These are phyloP conservation scores for Xyliphius kryptos DNA, from an alignment of 2,113 vertebrate species.

Conservation along the genomic window DNA sequence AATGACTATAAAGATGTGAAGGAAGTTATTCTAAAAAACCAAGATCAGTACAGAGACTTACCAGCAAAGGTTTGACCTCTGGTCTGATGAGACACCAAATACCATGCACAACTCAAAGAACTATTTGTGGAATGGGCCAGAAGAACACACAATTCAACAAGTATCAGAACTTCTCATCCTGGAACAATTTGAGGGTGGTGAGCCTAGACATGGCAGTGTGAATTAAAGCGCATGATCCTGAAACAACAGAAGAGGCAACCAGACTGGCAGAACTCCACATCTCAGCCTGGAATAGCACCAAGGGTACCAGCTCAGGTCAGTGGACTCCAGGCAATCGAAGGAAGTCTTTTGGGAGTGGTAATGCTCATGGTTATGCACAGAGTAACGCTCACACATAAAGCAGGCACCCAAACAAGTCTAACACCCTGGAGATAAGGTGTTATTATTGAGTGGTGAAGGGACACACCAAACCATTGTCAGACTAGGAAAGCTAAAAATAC, in stretches of 20 bases:
- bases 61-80: too few relatives aligned
- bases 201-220: constrained; percentile 3
- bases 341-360: background rate
- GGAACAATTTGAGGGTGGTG: constrained; percentile 11
- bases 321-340: background rate
- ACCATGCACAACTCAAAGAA: background rate
- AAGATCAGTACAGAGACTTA: too few relatives aligned
- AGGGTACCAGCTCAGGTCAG: background rate
- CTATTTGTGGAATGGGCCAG: too few relatives aligned
- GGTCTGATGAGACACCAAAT: too few relatives aligned
- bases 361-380: background rate
- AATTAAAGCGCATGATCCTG: background rate
- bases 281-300: background rate
- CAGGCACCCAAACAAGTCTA: background rate
- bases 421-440: too few relatives aligned
- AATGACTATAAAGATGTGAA: too few relatives aligned
- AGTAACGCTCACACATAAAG: background rate
- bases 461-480: too few relatives aligned
- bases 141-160: background rate
- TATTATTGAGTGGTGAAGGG: too few relatives aligned
- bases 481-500: too few relatives aligned
- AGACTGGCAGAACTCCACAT: too few relatives aligned
- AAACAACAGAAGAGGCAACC: background rate
- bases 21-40: too few relatives aligned
- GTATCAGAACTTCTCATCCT: background rate